Conservation (phyloP, 1,140 invertebrate species). For the Cotesia typhae region DNA sequence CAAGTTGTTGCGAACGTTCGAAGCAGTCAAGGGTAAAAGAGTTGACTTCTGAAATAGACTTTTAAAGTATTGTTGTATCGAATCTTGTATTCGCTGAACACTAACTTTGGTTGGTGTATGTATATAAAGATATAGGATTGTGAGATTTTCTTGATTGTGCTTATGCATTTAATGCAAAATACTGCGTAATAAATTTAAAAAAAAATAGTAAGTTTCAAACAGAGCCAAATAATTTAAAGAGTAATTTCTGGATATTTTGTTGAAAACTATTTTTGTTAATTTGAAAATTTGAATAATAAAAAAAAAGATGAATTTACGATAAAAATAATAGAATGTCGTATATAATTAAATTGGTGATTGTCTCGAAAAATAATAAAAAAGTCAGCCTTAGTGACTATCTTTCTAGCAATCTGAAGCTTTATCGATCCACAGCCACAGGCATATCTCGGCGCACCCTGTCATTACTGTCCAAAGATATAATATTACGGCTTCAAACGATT, state of each 20-base stretch:
- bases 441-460: conserved; percentile 46
- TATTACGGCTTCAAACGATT: conserved; percentile 52
- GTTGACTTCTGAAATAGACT: conserved; percentile 13
- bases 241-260: too few species aligned
- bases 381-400: conserved; percentile 40
- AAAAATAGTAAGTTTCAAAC: too few species aligned
- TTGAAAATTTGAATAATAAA: too few species aligned
- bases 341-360: not conserved
- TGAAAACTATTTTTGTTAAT: too few species aligned
- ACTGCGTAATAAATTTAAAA: too few species aligned
- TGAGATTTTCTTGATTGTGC: too few species aligned
- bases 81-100: not conserved
- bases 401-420: conserved; percentile 36
- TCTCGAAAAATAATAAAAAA: conserved; percentile 35
- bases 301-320: too few species aligned
- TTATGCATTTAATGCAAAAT: too few species aligned
- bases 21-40: conserved; percentile 16
- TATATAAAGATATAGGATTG: not conserved
- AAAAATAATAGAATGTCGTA: too few species aligned
- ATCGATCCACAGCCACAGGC: conserved; percentile 50
- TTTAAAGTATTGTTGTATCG: not conserved
- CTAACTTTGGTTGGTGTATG: not conserved
- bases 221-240: too few species aligned
- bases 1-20: not conserved
- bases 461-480: conserved; percentile 59